Base-by-base conservation (phyloP, 2,888 invertebrate genomes). In the Pseudococcus longispinus region DNA sequence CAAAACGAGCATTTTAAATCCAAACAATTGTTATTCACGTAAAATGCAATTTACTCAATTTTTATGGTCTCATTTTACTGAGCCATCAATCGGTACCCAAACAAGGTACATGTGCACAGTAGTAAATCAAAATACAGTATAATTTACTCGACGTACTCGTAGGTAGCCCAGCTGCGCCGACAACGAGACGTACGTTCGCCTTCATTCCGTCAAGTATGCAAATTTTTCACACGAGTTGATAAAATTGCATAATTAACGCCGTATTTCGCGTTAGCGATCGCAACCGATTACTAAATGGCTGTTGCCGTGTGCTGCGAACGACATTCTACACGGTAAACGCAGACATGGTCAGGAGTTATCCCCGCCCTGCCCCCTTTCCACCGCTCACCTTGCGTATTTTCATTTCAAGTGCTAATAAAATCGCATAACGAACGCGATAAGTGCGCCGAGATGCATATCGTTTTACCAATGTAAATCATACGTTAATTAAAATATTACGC, bases 201-300 rank as follows among this genome's bases (percentile, higher is more conserved):
- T 70, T 29, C 29, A 18, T 15, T 29, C 70, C 29, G 29, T 2
- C 18, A 70, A 70, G 70, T 70, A 70, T 70, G 70, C 70, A 70
- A 70, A 70, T 70, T 70, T 70, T 70, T 70, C 70, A 70, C 70
- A 70, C 70, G 70, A 70, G 77, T 80, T 80, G 42, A 80, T 80
- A 80, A 80, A 80, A 80, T 80, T 80, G 77, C 77, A 80, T 80
- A 80, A 80, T 80, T 80, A 80, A 80, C 77, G 77, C 77, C 42
- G 77, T 70, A 70, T 70, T 70, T 70, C 37, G 37, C 37, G 9
- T 37, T 37, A 15, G 32, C 70, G 29, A 70, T 70, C 32, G 70
- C 29, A 18, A 70, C 26, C 32, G 70, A 70, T 70, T 70, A 70
- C 70, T 32, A 26, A 29, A 18, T 70, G 70, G 11, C 6, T 70